These are phyloP conservation scores for Potamarius usumacintae DNA, from an alignment of 2,113 vertebrate genomes.

Conservation along the genomic window DNA sequence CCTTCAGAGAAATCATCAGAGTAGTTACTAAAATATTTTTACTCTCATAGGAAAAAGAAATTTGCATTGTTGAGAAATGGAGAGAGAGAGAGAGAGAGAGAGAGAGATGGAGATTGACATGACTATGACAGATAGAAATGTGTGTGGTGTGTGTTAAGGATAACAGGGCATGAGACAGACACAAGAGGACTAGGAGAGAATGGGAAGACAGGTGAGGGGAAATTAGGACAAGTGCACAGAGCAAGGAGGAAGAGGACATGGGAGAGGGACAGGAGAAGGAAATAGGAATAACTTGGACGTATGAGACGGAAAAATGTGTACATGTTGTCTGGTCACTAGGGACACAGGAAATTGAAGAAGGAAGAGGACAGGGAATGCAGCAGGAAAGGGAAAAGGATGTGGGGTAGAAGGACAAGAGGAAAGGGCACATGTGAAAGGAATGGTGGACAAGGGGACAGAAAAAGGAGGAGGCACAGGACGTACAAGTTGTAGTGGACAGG, in stretches of 20 bases:
- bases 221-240: not conserved
- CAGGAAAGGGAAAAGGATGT: too few relatives aligned
- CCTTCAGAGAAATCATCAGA: too few relatives aligned
- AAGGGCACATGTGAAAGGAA: not conserved
- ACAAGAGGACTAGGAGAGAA: not conserved
- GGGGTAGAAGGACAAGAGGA: not conserved
- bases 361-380: not conserved
- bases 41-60: not conserved
- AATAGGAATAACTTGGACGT: not conserved
- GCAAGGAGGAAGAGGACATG: not conserved
- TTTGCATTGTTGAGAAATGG: not conserved
- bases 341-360: not conserved
- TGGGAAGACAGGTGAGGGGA: not conserved
- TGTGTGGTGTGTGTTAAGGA: not conserved
- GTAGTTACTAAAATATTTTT: not conserved
- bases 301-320: not conserved
- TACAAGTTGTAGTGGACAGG: not conserved
- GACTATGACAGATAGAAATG: not conserved
- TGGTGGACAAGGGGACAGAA: not conserved
- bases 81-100: not conserved
- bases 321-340: not conserved
- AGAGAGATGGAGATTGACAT: not conserved
- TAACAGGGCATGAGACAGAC: conserved; percentile 8
- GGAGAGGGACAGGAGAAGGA: not conserved
- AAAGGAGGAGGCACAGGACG: not conserved